Evolutionary conservation across 92 coral and sea anemone species (phyloP).

Genomic region (Epizoanthus ramosus): DNA sequence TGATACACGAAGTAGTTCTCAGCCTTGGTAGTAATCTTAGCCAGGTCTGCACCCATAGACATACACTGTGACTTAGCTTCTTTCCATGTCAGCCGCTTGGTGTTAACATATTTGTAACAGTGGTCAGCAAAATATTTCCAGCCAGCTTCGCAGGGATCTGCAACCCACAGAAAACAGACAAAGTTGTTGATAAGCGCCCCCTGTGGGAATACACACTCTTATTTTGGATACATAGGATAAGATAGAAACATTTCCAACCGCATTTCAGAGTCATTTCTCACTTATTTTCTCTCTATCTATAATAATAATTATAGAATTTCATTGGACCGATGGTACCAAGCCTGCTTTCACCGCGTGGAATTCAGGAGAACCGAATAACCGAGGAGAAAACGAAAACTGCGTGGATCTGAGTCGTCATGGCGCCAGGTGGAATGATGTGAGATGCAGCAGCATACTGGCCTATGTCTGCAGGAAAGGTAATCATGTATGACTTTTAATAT

Average conservation of each 20-base stretch:
- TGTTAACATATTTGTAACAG: constrained; percentile 6
- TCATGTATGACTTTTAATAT: no score
- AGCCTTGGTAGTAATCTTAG: background rate
- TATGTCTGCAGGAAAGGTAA: constrained; percentile 11
- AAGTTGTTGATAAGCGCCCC: no score
- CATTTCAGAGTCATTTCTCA: no score
- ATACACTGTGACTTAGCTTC: background rate
- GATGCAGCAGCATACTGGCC: background rate
- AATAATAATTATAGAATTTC: no score
- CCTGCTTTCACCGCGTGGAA: background rate
- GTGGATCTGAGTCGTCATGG: background rate
- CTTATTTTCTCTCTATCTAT: no score
- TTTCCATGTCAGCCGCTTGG: background rate
- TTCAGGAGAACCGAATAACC: background rate
- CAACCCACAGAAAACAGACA: no score
- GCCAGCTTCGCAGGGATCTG: constrained; percentile 5
- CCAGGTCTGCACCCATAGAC: background rate
- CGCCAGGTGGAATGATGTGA: background rate
- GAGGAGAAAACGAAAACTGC: background rate
- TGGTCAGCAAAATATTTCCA: background rate
- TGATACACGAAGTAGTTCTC: constrained; percentile 13
- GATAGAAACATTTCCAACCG: no score
- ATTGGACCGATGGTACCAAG: background rate
- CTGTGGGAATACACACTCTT: no score
- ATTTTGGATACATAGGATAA: no score